Base-by-base conservation (phyloP, 2,888 invertebrate species). In the Lumbricus terrestris region DNA sequence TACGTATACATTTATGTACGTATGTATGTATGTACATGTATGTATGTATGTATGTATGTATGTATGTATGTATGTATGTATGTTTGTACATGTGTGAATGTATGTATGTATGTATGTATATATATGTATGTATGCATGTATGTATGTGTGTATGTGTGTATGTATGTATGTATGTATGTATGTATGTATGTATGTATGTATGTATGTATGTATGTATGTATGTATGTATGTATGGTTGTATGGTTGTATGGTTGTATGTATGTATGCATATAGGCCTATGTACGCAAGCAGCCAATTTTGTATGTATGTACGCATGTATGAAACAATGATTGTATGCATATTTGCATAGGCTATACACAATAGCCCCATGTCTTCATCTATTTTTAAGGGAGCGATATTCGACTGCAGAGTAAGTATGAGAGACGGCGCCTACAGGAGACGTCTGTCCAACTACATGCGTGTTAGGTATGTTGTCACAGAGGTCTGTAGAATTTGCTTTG, bases 181-280 rank as follows among this genome's bases (percentile, higher is more conserved):
- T 90, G 47, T 69, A 91, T 91, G n/a, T n/a, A n/a, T n/a, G 90
- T 88, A 91, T 88, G 83, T 35, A 90, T n/a, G 37, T 88, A 88
- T 88, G 88, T 88, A 15, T 88, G 88, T 88, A 37, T 47, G 20
- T 47, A 47, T 47, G 20, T 47, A 47, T 47, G 20, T 47, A 47
- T 40, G 40, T 40, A 40, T 40, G 40, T 40, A 47, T 47, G 20
- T 20, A 47, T n/a, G n/a, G n/a, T n/a, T 47, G 20, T 20, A 47
- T 20, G 47, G 6, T 16, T 47, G 47, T 47, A 47, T 40, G 18
- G 11, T 20, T 90, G 35, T 89, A 89, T 89, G 83, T 91, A 34
- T 88, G 69, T 89, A 91, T 89, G 89, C 89, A 89, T 90, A 47
- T 91, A 89, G 91, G 40, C n/a, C n/a, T 91, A 89, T 91, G 90